Evolutionary conservation across 1,140 invertebrate genomes (phyloP), one percentile per base, ranked within the genome.

Genomic region (Drosophila triauraria): DNA sequence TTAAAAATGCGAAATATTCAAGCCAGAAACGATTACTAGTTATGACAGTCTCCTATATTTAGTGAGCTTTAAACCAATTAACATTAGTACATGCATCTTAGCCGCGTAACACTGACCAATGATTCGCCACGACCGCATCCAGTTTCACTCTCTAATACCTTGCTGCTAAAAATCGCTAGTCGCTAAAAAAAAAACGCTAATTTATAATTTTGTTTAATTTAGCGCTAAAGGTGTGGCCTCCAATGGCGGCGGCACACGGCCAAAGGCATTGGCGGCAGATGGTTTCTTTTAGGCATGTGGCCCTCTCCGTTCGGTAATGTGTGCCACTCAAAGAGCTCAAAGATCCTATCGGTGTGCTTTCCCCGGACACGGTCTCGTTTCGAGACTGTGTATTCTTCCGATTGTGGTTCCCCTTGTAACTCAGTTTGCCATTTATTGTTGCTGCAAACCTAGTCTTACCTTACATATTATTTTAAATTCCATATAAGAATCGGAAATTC

Each of bases 271-370:
- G 90, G 75, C 84, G 78, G 86, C 82, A 79, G 91, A 92, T 90
- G 91, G 90, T 92, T 92, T 91, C 91, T 92, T 91, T 92, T 92
- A 92, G 91, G 86, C 91, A 87, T 35, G 32, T 82, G 75, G 70
- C 57, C 63, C 71, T 65, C 75, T 64, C 38, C 30, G 35, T 43
- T 54, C 75, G 60, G 71, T 76, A 76, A 76, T 42, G 17, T 48
- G 17, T 56, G 47, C 58, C 35, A 32, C 32, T 62, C 32, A 38
- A 17, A 38, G 17, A 40, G 51, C 9, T 50, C 53, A 67, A 57
- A 77, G 60, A 40, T 48, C 61, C 23, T 48, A 40, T 78, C 75
- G 43, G 51, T 78, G 75, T 64, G 50, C 67, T 48, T 71, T 3
- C 51, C 53, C 35, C 51, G 15, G 10, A 17, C 20, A 32, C 32